Evolutionary conservation across 2,113 vertebrate species (phyloP), one percentile per base, ranked within the genome.

Genomic region (Siniperca knerii): DNA sequence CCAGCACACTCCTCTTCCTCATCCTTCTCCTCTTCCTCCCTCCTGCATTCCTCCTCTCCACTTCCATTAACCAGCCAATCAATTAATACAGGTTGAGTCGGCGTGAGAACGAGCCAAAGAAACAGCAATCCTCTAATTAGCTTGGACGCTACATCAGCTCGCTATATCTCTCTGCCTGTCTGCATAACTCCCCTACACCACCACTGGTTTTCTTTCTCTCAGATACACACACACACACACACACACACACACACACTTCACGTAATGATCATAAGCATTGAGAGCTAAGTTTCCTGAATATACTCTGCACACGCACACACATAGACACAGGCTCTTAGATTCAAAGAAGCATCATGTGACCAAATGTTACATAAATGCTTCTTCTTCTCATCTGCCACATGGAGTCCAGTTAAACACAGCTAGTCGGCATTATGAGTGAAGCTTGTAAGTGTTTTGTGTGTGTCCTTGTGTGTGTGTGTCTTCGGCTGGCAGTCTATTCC

Each of bases 81-180:
- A 95, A 95, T 95, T 95, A 94, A 94, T 95, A 95, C 91, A 92
- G 92, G 90, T 88, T 93, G 91, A 93, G 91, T 93, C 82, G 84
- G 83, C 81, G 62, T 89, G 90, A 92, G 92, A 93, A 90, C 62
- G 75, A 75, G 88, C 87, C 87, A 92, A 93, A 92, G 91, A 94
- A 93, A 93, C 83, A 92, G 89, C 94, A 96, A 95, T 95, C 90
- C 83, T 82, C 92, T 96, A 95, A 96, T 96, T 95, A 95, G 92
- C 88, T 90, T 84, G 92, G 92, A 92, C 52, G 84, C 91, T 87
- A 90, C 90, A 86, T 93, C 92, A 93, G 88, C 92, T 88, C 52
- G 68, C 85, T 91, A 80, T 76, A 85, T 90, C 75, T 83, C 57
- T 85, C 77, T 70, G 75, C 73, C 84, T 89, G 71, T 82, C 85